Base-by-base conservation (phyloP, 2,888 invertebrate species). In the Brachynemurus nebulosus region DNA sequence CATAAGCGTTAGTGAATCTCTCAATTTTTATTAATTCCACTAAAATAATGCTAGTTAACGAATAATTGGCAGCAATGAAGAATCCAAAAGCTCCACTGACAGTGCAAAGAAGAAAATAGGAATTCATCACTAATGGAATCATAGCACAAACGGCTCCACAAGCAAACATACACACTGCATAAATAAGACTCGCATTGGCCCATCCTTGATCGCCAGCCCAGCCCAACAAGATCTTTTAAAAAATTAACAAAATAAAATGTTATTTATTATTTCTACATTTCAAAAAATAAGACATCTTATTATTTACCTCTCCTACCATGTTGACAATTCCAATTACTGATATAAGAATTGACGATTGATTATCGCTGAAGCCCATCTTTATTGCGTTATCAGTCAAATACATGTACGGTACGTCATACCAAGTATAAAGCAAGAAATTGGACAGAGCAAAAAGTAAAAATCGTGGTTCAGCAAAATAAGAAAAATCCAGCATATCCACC, bases 321-420 rank as follows among this genome's bases (percentile, higher is more conserved):
- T 91, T 93, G 46, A 86, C 71, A 53, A 88, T 81, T 7, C 90
- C 90, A 54, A 93, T 86, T 42, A 88, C 75, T 9, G 89, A 85
- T 49, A 92, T 85, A 45, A 93, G 71, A 65, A 83, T 81, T 2
- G 88, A 85, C 0, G 83, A 74, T 55, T 81, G 77, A 5, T 76
- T 74, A 55, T 83, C 78, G 48, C 73, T 71, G 60, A 78, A 79
- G 17, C 85, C 85, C 62, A 79, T 69, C 57, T 74, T 72, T 35
- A 76, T 71, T 8, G 82, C 86, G 60, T 79, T 78, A 60, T 92
- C 91, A 2, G 85, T 78, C 51, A 91, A 73, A 67, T 89, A 93
- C 53, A 93, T 84, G 63, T 93, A 93, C 2, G 91, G 90, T 45
- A 92, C 86, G 62, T 93, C 92, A 64, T 86, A 86, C 85, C 91